These are phyloP conservation scores for Psilopsiagon aymara DNA, from an alignment of 2,113 vertebrate genomes.

Conservation along the genomic window DNA sequence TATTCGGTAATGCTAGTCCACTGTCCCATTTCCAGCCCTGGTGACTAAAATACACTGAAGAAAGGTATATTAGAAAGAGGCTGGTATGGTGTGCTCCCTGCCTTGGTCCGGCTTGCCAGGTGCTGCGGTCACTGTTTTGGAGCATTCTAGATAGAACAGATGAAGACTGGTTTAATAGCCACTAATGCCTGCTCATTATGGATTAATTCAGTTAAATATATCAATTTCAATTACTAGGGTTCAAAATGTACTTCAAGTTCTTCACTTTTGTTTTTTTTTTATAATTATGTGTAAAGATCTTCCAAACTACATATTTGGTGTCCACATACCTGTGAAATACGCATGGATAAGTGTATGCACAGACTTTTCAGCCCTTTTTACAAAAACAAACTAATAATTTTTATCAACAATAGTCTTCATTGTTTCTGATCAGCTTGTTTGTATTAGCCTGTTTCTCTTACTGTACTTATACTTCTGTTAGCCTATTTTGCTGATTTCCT, in stretches of 20 bases:
- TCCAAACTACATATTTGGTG: rapidly evolving
- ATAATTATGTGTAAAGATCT: background rate
- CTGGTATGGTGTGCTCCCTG: rapidly evolving
- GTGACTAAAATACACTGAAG: background rate
- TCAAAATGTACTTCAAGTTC: background rate
- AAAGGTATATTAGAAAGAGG: background rate
- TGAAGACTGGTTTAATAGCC: background rate
- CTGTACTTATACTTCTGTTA: slow-evolving; percentile 15
- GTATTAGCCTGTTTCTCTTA: background rate
- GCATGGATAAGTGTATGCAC: background rate
- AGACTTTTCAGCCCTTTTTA: background rate
- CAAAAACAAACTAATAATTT: background rate
- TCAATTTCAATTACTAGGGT: background rate
- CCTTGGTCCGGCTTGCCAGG: background rate
- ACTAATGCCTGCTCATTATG: background rate
- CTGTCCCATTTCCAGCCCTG: rapidly evolving
- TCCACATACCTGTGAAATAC: background rate
- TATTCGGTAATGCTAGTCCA: background rate
- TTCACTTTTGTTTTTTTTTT: background rate
- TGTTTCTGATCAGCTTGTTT: background rate
- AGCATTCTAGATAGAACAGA: background rate
- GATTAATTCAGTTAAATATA: no score
- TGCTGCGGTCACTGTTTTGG: background rate
- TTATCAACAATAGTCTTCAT: background rate
- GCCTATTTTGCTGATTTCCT: slow-evolving; percentile 42